phyloP scores from a whole-genome alignment of 2,888 invertebrate genomes.

The Hemistola chrysoprasaria region DNA sequence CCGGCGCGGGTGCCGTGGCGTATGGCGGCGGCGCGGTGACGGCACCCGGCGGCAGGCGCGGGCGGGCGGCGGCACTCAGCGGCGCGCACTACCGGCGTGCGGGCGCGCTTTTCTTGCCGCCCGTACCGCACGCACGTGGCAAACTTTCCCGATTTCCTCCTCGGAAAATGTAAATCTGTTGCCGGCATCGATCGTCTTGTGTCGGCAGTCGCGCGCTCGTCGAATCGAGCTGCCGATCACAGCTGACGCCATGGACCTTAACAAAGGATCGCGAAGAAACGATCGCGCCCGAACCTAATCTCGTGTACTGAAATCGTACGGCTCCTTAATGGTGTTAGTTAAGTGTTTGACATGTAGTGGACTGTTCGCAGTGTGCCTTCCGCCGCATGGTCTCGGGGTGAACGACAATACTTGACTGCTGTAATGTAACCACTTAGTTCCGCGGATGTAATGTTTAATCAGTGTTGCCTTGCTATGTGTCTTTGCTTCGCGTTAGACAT shows the following conservation, averaged over 20 bases:
- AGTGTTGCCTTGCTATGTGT: slow-evolving; percentile 81
- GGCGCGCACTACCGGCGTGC: slow-evolving; percentile 77
- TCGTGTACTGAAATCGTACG: slow-evolving; percentile 43
- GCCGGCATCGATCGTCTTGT: slow-evolving; percentile 75
- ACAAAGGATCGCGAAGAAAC: slow-evolving; percentile 60
- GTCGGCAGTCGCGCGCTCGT: slow-evolving; percentile 63
- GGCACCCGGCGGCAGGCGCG: slow-evolving; percentile 51
- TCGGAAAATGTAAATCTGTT: slow-evolving; percentile 80
- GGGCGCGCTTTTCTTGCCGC: slow-evolving; percentile 74
- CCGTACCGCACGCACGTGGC: slow-evolving; percentile 67
- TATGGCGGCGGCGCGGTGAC: slow-evolving; percentile 30
- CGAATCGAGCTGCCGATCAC: slow-evolving; percentile 65
- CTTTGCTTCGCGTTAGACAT: slow-evolving; percentile 76
- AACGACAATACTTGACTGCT: slow-evolving; percentile 55
- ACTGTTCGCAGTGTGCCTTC: slow-evolving; percentile 78
- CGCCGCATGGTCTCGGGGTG: slow-evolving; percentile 54
- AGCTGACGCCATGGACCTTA: slow-evolving; percentile 74
- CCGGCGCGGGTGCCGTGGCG: slow-evolving; percentile 28
- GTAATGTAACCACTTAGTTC: slow-evolving; percentile 61
- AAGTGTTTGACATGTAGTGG: slow-evolving; percentile 66
- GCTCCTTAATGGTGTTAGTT: slow-evolving; percentile 61
- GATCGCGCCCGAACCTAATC: slow-evolving; percentile 40
- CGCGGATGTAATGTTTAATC: slow-evolving; percentile 60
- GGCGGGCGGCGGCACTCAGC: slow-evolving; percentile 73
- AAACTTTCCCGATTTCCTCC: slow-evolving; percentile 79